Evolutionary conservation across 2,888 invertebrate species (phyloP), one percentile per base, ranked within the genome.

Genomic region (Hofmannophila pseudospretella): DNA sequence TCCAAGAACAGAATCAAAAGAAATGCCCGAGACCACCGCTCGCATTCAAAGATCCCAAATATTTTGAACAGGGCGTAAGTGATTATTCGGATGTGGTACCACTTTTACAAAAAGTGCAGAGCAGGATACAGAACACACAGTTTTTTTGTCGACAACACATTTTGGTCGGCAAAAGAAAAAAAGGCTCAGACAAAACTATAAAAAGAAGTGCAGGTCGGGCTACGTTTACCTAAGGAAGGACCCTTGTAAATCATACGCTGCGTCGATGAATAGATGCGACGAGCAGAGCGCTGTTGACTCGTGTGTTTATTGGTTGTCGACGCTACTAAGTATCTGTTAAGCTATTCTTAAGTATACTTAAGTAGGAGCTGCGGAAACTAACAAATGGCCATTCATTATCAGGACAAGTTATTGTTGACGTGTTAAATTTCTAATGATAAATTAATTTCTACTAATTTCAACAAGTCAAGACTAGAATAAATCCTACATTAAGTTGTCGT

Each of bases 31-130:
- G 59, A 55, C 64, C 61, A 61, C 60, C 67, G 67, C 62, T 70
- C 52, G 67, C 69, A 76, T 81, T 81, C 67, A 80, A n/a, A 68
- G 64, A 67, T 70, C 73, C 80, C 74, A 85, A 86, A 86, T 86
- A 86, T 86, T 86, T 84, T 85, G 84, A 85, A 71, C 73, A 63
- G 77, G 63, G 67, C 67, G 67, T 81, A 82, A 86, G 73, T 82
- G 79, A 85, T 85, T 82, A 82, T 84, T 81, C 84, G 85, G 86
- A 85, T 85, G 81, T 82, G 82, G 84, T 82, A 80, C 79, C 70
- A 75, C 67, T 76, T 75, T 69, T 65, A 79, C 69, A 82, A 85
- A 84, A 85, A 84, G 72, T 72, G 74, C 71, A 71, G n/a, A n/a
- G 72, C 82, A 82, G 84, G 81, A 82, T 82, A 78, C 82, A 77